A percentile compares a stretch with the other conserved stretches of the same genome.
Conservation (phyloP, 2,113 vertebrate species). For the Laterallus jamaicensis region DNA sequence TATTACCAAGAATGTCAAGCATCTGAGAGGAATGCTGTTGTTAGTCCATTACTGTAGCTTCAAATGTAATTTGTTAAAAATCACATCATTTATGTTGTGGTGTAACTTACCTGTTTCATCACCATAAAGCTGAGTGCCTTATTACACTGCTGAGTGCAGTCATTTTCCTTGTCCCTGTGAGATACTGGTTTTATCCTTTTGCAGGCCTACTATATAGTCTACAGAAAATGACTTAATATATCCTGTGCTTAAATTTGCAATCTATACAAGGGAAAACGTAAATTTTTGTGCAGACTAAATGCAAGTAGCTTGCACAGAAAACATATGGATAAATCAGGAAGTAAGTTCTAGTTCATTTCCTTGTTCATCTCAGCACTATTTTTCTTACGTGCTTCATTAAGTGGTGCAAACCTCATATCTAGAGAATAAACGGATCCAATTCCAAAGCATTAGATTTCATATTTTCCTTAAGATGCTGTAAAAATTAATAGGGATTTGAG, state of each 20-base stretch:
- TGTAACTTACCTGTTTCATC: neutral
- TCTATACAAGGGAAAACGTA: neutral
- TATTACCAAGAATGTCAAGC: neutral
- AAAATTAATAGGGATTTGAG: neutral
- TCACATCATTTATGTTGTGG: neutral
- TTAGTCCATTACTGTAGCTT: neutral
- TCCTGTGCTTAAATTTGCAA: neutral
- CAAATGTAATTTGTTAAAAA: neutral
- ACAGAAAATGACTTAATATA: neutral
- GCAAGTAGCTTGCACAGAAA: neutral
- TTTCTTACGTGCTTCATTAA: neutral
- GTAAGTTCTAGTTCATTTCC: neutral
- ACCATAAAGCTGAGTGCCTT: neutral
- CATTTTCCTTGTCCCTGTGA: neutral
- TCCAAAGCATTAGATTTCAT: neutral
- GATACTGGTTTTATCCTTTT: neutral
- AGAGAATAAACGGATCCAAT: neutral
- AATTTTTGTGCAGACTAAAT: neutral
- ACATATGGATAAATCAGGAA: neutral
- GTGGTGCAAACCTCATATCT: neutral
- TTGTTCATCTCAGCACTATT: neutral
- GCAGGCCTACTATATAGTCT: neutral
- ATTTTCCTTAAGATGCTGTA: neutral
- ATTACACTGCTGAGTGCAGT: neutral
- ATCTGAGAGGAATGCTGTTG: neutral